These are phyloP conservation scores for Papilio glaucus DNA, from an alignment of 1,140 invertebrate species.

Conservation along the genomic window DNA sequence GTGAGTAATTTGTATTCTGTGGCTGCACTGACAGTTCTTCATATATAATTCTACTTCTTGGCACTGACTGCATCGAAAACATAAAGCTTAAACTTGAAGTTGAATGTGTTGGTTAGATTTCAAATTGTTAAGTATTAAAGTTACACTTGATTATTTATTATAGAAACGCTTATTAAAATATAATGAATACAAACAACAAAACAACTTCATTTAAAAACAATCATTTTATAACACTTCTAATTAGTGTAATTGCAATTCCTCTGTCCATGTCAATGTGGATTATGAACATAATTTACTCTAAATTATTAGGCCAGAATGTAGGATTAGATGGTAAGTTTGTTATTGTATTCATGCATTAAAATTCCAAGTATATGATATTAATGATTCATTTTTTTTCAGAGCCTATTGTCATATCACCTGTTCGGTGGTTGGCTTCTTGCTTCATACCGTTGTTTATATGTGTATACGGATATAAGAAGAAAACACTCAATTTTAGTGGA, in stretches of 20 bases:
- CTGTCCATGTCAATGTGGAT: constrained; percentile 90
- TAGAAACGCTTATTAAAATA: constrained; percentile 9
- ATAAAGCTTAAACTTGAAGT: background rate
- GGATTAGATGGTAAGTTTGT: constrained; percentile 82
- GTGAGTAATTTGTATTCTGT: no score
- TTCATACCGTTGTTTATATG: constrained; percentile 88
- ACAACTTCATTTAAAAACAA: constrained; percentile 53
- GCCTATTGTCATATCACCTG: constrained; percentile 87
- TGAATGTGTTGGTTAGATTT: background rate
- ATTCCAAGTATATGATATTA: background rate
- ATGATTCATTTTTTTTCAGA: constrained; percentile 78
- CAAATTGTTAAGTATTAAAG: background rate
- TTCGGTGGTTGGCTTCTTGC: constrained; percentile 89
- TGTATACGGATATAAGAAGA: constrained; percentile 86
- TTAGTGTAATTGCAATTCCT: constrained; percentile 87
- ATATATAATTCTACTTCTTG: no score
- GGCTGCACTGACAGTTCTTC: no score
- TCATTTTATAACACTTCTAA: constrained; percentile 85
- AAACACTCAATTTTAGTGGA: constrained; percentile 88
- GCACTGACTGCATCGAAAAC: background rate
- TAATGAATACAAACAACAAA: constrained; percentile 37
- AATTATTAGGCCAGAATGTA: constrained; percentile 81
- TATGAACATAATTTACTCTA: constrained; percentile 87
- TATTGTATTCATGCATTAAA: background rate
- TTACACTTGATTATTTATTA: background rate